These are phyloP conservation scores for Ornithorhynchus anatinus DNA, from an alignment of 2,113 vertebrate species.

Conservation along the genomic window DNA sequence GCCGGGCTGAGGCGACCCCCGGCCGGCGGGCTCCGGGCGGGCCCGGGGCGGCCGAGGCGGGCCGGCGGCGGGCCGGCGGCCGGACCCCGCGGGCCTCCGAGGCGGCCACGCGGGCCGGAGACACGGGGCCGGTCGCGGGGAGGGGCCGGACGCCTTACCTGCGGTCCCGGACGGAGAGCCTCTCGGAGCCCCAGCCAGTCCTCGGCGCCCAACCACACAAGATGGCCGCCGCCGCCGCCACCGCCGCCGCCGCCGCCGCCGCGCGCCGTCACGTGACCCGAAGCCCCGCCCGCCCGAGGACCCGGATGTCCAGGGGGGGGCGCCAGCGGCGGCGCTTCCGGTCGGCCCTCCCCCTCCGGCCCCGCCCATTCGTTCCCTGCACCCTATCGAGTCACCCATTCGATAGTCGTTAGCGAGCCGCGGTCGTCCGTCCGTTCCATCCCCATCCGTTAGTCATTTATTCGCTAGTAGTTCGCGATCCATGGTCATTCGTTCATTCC, in stretches of 20 bases:
- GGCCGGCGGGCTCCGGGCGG: no score
- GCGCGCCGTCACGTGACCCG: slow-evolving; percentile 73
- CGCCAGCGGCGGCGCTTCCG: no score
- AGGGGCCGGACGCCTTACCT: slow-evolving; percentile 63
- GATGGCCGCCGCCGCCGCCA: slow-evolving; percentile 74
- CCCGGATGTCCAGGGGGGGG: background rate
- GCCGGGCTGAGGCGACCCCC: no score
- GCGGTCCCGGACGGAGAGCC: slow-evolving; percentile 69
- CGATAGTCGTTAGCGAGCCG: no score
- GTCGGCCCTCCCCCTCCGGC: background rate
- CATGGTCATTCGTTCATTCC: no score
- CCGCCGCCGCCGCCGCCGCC: no score
- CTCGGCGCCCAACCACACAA: slow-evolving; percentile 82
- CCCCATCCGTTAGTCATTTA: no score
- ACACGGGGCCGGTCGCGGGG: background rate
- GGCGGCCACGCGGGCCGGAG: background rate
- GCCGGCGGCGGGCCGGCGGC: background rate
- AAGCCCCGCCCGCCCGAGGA: slow-evolving; percentile 10
- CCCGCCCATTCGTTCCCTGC: background rate
- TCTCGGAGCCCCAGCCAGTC: slow-evolving; percentile 71
- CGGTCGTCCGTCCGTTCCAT: no score
- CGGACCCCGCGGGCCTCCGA: background rate
- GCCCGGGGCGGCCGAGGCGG: slow-evolving; percentile 37
- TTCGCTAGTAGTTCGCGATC: no score
- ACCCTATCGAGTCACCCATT: slow-evolving; percentile 25